Evolutionary conservation across 1,140 invertebrate genomes (phyloP), one percentile per base, ranked within the genome.

Genomic region (Cydia splendana): DNA sequence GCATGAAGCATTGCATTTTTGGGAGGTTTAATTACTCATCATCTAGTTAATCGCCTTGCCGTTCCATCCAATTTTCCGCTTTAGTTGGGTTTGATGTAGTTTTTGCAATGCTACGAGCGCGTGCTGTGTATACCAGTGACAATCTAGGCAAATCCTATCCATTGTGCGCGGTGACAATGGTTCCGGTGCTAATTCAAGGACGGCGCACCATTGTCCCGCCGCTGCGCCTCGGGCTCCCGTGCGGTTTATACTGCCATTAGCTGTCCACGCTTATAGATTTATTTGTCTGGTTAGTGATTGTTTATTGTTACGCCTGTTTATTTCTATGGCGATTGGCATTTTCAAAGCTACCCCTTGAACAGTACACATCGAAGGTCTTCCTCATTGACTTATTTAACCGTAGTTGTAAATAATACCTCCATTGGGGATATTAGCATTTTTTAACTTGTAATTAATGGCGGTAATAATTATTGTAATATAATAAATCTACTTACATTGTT

Each of bases 181-280:
- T 86, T 88, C 85, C 88, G 87, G 88, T 86, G 88, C 77, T 91
- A 87, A 90, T 90, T 92, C 89, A 92, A 92, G 89, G 90, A 87
- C 89, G 84, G 77, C 69, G 24, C 69, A 62, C 85, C 76, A 88
- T 92, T 92, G 87, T 91, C 82, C 83, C 77, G 76, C 76, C 78
- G 75, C 73, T 78, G 76, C 76, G 75, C 62, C 73, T 71, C 67
- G 67, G 67, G 67, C 67, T 71, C 67, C 67, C 34, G 34, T 71
- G 67, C 34, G 67, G 67, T 71, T 71, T 71, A 71, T 71, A 71
- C 34, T 45, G 38, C 67, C 67, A 71, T 71, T 71, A 71, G 67
- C 67, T 71, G 67, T 71, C 67, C 67, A 38, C 67, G 67, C 67
- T 67, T 71, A 71, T 71, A 38, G 67, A 71, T 71, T 71, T 71